A percentile compares a stretch with the other conserved stretches of the same genome.
Evolutionary conservation across 30 jellyfish, hydroid and myxozoan genomes (phyloP).

Genomic region (Aurelia aurita complex sp. Pacific): DNA sequence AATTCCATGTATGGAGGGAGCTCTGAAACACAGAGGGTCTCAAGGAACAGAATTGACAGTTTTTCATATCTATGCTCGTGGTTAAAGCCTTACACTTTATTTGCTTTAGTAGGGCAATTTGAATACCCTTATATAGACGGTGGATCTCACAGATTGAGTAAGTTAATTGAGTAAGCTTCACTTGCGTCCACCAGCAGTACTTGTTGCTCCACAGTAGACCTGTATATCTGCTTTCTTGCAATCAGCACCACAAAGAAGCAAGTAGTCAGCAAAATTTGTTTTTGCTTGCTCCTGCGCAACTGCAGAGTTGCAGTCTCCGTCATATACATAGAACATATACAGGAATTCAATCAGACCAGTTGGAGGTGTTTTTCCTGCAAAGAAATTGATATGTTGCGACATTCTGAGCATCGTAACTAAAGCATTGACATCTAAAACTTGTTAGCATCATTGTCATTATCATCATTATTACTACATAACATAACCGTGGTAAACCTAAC

Average conservation of each 20-base stretch:
- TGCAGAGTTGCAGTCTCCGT: slow-evolving; percentile 67
- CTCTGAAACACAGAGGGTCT: too few relatives aligned
- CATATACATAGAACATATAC: slow-evolving; percentile 17
- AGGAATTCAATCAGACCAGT: slow-evolving; percentile 42
- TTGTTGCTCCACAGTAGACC: slow-evolving; percentile 64
- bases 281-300: slow-evolving; percentile 59
- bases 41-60: too few relatives aligned
- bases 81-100: too few relatives aligned
- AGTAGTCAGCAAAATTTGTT: neutral
- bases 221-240: slow-evolving; percentile 15
- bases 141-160: neutral
- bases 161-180: slow-evolving; percentile 35
- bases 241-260: slow-evolving; percentile 20
- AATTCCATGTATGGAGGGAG: slow-evolving; percentile 1
- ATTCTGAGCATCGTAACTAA: too few relatives aligned
- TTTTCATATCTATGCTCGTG: too few relatives aligned
- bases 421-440: too few relatives aligned
- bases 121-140: slow-evolving; percentile 32
- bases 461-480: too few relatives aligned
- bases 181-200: slow-evolving; percentile 61
- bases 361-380: slow-evolving; percentile 64
- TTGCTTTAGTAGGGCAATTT: neutral
- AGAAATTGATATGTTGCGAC: neutral
- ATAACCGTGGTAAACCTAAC: too few relatives aligned
- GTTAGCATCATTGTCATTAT: too few relatives aligned